Evolutionary conservation across 2,888 invertebrate species (phyloP), one percentile per base, ranked within the genome.

Genomic region (Thyatira batis): DNA sequence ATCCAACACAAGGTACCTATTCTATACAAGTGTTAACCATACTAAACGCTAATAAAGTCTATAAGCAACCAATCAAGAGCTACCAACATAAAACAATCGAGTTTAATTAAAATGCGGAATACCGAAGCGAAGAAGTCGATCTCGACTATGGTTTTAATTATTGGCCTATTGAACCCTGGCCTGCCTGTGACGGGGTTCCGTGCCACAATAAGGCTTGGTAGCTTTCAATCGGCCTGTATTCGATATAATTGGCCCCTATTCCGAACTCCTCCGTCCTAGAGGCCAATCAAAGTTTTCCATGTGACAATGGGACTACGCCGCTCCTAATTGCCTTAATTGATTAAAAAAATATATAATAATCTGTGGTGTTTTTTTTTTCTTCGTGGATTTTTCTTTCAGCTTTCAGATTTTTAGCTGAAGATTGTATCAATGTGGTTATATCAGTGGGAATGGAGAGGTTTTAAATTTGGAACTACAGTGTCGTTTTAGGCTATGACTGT

Each of bases 211-310:
- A 83, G 85, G 86, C 85, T 87, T 87, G 80, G 80, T 69, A 79
- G 82, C 82, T 78, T 73, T 80, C 78, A 84, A 89, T 89, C 72
- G 87, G 88, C 66, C 72, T 79, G 80, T 80, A 85, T 87, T 85
- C 71, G 81, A 71, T 81, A 88, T 89, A 89, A 89, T 89, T 89
- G 89, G 86, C 84, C 78, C 78, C 81, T 78, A 82, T 85, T 80
- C 76, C 73, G 73, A 69, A 69, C 79, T 72, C 69, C 63, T 27
- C 20, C 51, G 64, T 64, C 65, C 71, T 69, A 58, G 54, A 60
- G 75, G 78, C 85, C 89, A 88, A 89, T 88, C 89, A 86, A 89
- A 89, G 88, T 89, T 89, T 84, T 73, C 77, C 77, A 70, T 62
- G 73, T 79, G 82, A 88, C 87, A 87, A 89, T 85, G 65, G 67